phyloP scores from a whole-genome alignment of 2,797 vertebrate genomes.

The Parotocinclus haroldoi region DNA sequence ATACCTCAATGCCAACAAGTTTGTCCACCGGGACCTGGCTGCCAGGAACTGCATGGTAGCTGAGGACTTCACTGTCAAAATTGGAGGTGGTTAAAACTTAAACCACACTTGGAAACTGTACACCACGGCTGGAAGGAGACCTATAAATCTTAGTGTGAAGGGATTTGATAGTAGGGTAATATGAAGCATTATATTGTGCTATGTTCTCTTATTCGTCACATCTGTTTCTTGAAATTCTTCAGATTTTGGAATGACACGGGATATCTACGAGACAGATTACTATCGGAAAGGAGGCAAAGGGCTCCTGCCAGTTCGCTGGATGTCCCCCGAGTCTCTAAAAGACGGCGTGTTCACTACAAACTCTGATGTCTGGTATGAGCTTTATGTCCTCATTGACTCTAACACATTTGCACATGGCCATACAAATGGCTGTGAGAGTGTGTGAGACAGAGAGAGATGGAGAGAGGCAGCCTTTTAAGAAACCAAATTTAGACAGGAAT shows the following conservation, averaged over 20 bases:
- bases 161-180: slow-evolving; percentile 40
- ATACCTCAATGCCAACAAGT: slow-evolving; percentile 98
- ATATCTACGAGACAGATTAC: slow-evolving; percentile 99
- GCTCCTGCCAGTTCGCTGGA: slow-evolving; percentile 97
- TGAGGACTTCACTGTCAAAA: slow-evolving; percentile 97
- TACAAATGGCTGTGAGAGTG: too few relatives aligned
- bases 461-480: too few relatives aligned
- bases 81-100: slow-evolving; percentile 79
- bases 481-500: too few relatives aligned
- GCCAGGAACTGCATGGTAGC: slow-evolving; percentile 99
- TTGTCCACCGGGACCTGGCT: slow-evolving; percentile 95
- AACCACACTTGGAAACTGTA: slow-evolving; percentile 10
- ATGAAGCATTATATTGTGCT: slow-evolving; percentile 44
- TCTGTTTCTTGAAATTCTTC: slow-evolving; percentile 42
- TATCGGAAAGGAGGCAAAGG: slow-evolving; percentile 98
- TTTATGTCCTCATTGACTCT: slow-evolving; percentile 26
- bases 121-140: slow-evolving; percentile 29
- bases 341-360: slow-evolving; percentile 98
- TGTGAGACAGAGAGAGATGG: too few relatives aligned
- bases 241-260: slow-evolving; percentile 99
- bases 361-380: slow-evolving; percentile 94
- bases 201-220: slow-evolving; percentile 50
- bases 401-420: slow-evolving; percentile 17
- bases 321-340: slow-evolving; percentile 97
- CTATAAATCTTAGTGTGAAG: slow-evolving; percentile 51